Evolutionary conservation across 2,113 vertebrate genomes (phyloP).

Genomic region (Phyllopteryx taeniolatus): DNA sequence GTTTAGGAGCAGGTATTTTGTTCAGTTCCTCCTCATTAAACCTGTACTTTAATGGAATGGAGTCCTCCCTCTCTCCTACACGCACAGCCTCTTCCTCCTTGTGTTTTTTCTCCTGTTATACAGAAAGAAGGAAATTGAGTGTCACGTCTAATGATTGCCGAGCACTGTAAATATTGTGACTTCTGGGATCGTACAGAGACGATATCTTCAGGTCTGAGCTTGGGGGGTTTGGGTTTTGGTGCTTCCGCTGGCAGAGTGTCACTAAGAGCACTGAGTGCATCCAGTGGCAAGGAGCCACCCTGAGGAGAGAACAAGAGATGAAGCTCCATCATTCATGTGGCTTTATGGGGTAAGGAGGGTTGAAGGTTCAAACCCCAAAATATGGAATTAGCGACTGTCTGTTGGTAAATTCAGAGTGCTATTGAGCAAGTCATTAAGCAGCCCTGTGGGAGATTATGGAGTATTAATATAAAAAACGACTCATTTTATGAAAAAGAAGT

Average conservation of each 20-base stretch:
- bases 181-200: constrained; percentile 44
- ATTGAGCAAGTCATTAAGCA: too few relatives aligned
- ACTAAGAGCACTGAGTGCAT: constrained; percentile 55
- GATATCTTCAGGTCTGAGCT: constrained; percentile 60
- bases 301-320: constrained; percentile 22
- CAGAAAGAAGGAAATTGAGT: neutral
- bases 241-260: constrained; percentile 45
- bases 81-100: constrained; percentile 56
- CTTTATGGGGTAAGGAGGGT: neutral
- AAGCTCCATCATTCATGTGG: neutral
- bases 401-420: too few relatives aligned
- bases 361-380: neutral
- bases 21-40: constrained; percentile 46
- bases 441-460: too few relatives aligned
- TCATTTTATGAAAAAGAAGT: neutral
- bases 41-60: constrained; percentile 63
- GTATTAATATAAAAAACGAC: too few relatives aligned
- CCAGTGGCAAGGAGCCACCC: constrained; percentile 45
- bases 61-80: constrained; percentile 68
- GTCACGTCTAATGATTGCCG: too few relatives aligned
- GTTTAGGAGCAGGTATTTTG: constrained; percentile 53
- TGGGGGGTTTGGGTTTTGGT: constrained; percentile 51
- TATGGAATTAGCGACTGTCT: neutral
- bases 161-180: neutral
- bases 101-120: constrained; percentile 51